Base-by-base conservation (phyloP, 2,888 invertebrate species). In the Drosophila cognata region DNA sequence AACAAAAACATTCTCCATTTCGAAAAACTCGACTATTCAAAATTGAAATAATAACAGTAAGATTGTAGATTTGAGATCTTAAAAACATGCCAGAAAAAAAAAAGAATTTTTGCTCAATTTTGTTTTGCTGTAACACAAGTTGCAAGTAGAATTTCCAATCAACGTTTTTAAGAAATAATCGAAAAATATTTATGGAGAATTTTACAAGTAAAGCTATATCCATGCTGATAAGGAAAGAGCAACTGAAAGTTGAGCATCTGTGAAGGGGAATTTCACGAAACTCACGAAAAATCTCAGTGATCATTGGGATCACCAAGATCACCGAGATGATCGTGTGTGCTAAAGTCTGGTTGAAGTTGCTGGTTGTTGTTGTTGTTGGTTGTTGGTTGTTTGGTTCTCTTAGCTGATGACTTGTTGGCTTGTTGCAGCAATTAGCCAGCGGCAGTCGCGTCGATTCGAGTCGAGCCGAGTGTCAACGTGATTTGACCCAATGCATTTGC, bases 401-500 rank as follows among this genome's bases (percentile, higher is more conserved):
- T 16, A 25, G 55, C 25, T 57, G 57, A 13, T 46, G 46, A 16
- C 46, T 46, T 46, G 46, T 46, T 46, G 33, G 69, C 81, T 85
- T 88, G 88, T 84, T 77, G 81, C 63, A 53, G 86, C 86, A 86
- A 86, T 86, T 86, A 86, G 86, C 70, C 75, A 71, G 29, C 57
- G 58, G 76, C 81, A 77, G 57, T 36, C 28, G 56, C 38, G 46
- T 46, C 25, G 33, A 18, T 77, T 83, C 36, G 29, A 16, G 77
- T 82, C 43, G 35, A 25, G 52, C 16, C 59, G 77, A 71, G 82
- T 84, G 86, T 77, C 84, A 86, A 82, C 79, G 68, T 81, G 74
- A 74, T 74, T 79, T 88, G 86, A 86, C 88, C 86, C 68, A 75
- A 76, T 38, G 71, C 73, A 77, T 75, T 78, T 75, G 77, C 78